A percentile compares a stretch with the other conserved stretches of the same genome.
Evolutionary conservation across 2,888 invertebrate genomes (phyloP).

Genomic region (Frankliniella intonsa): DNA sequence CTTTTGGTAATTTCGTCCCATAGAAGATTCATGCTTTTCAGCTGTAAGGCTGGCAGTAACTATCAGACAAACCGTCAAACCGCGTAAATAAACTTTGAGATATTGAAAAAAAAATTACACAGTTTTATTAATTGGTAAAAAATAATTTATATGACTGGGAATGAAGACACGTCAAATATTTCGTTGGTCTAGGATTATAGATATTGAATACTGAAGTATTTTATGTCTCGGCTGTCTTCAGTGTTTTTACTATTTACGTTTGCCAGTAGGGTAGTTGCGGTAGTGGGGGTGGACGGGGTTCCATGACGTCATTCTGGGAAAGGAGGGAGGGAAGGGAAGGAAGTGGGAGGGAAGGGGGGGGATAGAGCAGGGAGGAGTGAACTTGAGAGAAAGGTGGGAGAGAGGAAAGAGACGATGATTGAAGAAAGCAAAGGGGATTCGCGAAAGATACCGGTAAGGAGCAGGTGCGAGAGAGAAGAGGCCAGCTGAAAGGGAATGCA

Average conservation of each 20-base stretch:
- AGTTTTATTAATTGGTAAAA: too few species aligned
- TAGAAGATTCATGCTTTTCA: neutral
- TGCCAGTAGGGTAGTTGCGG: too few species aligned
- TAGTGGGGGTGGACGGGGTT: too few species aligned
- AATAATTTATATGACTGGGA: too few species aligned
- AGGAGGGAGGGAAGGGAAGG: neutral
- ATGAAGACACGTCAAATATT: too few species aligned
- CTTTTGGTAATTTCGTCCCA: neutral
- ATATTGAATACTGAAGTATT: too few species aligned
- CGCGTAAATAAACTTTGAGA: neutral
- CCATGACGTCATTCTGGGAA: neutral
- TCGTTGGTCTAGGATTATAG: too few species aligned
- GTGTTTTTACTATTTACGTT: too few species aligned
- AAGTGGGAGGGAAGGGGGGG: neutral
- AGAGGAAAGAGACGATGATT: neutral
- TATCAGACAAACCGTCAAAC: neutral
- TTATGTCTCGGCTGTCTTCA: too few species aligned
- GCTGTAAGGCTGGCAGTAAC: neutral
- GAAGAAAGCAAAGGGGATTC: neutral
- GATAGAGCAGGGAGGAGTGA: neutral
- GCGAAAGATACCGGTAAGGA: neutral
- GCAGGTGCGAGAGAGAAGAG: too few species aligned
- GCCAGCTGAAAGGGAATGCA: neutral
- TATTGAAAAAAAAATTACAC: neutral
- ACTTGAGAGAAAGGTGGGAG: neutral